phyloP scores from a whole-genome alignment of 2,113 vertebrate genomes.

The Saiga tatarica region DNA sequence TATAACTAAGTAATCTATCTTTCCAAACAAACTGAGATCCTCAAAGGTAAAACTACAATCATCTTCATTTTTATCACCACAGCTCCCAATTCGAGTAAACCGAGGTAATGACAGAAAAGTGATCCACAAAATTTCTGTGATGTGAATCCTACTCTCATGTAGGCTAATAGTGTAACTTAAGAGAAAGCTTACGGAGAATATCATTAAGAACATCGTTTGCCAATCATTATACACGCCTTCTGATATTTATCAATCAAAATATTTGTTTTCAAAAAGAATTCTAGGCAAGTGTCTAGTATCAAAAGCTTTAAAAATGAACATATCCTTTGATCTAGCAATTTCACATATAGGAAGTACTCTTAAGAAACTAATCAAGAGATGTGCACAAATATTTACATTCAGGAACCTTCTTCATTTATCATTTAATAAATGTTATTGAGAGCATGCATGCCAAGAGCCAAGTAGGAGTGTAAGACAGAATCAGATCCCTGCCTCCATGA shows the following conservation, averaged over 20 bases:
- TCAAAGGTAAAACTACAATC: conserved; percentile 1
- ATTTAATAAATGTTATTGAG: not conserved
- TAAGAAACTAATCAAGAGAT: conserved; percentile 8
- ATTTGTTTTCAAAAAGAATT: not conserved
- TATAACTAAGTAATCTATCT: not conserved
- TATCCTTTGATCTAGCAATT: not conserved
- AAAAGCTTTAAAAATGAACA: conserved; percentile 15
- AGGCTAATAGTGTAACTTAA: not conserved
- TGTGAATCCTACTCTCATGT: not conserved
- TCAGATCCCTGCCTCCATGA: not conserved
- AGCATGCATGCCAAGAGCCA: not conserved
- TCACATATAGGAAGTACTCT: not conserved
- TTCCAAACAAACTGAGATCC: not conserved
- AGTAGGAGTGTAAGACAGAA: not conserved
- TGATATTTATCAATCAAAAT: not conserved
- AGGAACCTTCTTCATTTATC: not conserved
- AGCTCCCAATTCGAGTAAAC: not conserved
- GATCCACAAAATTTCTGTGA: not conserved
- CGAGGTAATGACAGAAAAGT: not conserved
- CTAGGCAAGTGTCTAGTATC: not conserved
- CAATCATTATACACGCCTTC: not conserved
- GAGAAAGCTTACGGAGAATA: not conserved
- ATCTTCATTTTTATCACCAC: not conserved
- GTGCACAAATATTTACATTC: not conserved
- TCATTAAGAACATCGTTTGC: not conserved